phyloP scores from a whole-genome alignment of 2,888 invertebrate species.

The Odontothrips loti region DNA sequence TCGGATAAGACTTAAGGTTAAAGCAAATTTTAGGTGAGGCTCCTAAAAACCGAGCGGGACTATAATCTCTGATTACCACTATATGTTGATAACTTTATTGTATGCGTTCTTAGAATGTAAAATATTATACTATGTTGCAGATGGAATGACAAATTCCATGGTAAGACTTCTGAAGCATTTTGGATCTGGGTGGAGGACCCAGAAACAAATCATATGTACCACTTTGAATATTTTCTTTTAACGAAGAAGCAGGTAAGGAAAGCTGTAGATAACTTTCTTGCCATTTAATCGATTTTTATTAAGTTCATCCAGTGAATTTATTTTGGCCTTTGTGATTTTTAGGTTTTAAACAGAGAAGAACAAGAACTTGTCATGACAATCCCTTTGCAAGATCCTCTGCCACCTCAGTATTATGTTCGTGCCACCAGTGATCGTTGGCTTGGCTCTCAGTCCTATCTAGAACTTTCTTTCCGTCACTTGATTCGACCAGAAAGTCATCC shows the following conservation, averaged over 20 bases:
- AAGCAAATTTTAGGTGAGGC: slow-evolving; percentile 56
- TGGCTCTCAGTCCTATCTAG: slow-evolving; percentile 56
- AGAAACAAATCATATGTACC: slow-evolving; percentile 89
- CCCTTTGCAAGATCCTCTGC: slow-evolving; percentile 85
- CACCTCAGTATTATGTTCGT: slow-evolving; percentile 85
- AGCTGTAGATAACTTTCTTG: neutral
- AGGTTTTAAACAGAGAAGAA: slow-evolving; percentile 67
- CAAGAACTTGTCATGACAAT: slow-evolving; percentile 92
- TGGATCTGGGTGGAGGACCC: slow-evolving; percentile 99
- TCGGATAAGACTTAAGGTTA: slow-evolving; percentile 73
- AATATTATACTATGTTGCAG: slow-evolving; percentile 46
- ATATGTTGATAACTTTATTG: neutral
- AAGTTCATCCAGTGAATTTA: neutral
- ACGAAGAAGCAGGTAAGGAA: slow-evolving; percentile 67
- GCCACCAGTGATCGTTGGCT: slow-evolving; percentile 85
- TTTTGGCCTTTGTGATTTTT: slow-evolving; percentile 34
- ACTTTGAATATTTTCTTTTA: slow-evolving; percentile 86
- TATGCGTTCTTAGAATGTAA: neutral
- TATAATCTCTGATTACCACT: slow-evolving; percentile 31
- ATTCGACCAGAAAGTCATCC: slow-evolving; percentile 88
- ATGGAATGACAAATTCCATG: slow-evolving; percentile 90
- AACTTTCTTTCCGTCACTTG: slow-evolving; percentile 75
- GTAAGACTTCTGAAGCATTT: slow-evolving; percentile 82
- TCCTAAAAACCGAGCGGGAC: neutral
- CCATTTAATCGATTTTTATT: neutral